Evolutionary conservation across 2,797 vertebrate genomes (phyloP).

Genomic region (Muraenolepis orangiensis): DNA sequence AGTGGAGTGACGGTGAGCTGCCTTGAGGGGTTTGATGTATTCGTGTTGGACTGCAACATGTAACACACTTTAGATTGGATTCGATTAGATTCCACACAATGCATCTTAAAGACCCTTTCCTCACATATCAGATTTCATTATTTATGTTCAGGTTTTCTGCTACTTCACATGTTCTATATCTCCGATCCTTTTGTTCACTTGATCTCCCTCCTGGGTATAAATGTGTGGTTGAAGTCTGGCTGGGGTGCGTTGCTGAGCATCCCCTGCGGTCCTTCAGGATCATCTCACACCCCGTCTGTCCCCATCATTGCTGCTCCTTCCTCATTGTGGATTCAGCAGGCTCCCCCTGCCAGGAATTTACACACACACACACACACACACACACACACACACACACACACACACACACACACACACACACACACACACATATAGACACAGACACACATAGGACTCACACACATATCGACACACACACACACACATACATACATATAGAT

Average conservation of each 20-base stretch:
- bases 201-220: not conserved
- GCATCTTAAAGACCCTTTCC: not conserved
- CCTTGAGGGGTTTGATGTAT: not conserved
- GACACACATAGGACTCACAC: not conserved
- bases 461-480: too few relatives aligned
- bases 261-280: constrained; percentile 33
- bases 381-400: not conserved
- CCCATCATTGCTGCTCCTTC: constrained; percentile 34
- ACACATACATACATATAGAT: not conserved
- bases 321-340: constrained; percentile 45
- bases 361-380: constrained; percentile 14
- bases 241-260: constrained; percentile 14
- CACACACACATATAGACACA: not conserved
- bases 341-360: constrained; percentile 35
- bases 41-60: not conserved
- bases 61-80: not conserved
- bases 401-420: not conserved
- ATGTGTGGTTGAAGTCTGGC: constrained; percentile 13
- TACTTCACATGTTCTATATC: not conserved
- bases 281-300: constrained; percentile 61
- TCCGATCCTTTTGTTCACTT: not conserved
- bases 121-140: not conserved
- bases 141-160: not conserved
- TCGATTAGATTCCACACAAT: not conserved
- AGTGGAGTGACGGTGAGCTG: not conserved